Conservation (phyloP, 2,888 invertebrate species). For the Odontocerum albicorne region DNA sequence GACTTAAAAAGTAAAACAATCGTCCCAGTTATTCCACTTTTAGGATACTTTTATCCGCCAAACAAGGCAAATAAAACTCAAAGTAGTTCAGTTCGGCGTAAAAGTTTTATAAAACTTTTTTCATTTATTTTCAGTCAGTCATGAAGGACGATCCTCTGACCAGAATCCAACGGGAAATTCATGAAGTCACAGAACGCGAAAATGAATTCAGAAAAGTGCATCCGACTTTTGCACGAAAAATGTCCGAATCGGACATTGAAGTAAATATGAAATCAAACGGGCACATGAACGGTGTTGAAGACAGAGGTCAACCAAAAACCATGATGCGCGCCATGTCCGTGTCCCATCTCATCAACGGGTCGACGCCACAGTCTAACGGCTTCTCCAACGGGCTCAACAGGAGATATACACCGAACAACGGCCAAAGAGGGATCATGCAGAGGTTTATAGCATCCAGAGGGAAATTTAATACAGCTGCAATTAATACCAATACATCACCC, state of each 20-base stretch:
- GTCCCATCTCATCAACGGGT: constrained; percentile 50
- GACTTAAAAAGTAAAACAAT: not conserved
- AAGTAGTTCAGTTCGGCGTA: no score
- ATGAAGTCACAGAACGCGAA: constrained; percentile 82
- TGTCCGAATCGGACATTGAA: constrained; percentile 55
- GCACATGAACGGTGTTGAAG: constrained; percentile 49
- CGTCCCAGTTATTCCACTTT: no score
- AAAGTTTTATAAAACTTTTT: constrained; percentile 28
- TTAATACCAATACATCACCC: constrained; percentile 42
- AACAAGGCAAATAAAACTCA: no score
- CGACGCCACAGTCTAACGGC: constrained; percentile 40
- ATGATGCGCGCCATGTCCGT: constrained; percentile 40
- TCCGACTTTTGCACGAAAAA: constrained; percentile 51
- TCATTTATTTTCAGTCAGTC: constrained; percentile 51
- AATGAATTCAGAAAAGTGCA: constrained; percentile 72
- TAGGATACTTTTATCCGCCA: not conserved
- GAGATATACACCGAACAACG: constrained; percentile 65
- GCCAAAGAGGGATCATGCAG: constrained; percentile 82
- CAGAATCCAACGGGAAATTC: constrained; percentile 87
- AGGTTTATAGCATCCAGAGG: constrained; percentile 81
- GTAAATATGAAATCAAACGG: constrained; percentile 52
- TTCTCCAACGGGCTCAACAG: constrained; percentile 55
- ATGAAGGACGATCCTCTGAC: constrained; percentile 72
- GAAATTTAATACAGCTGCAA: constrained; percentile 55
- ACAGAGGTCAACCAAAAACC: constrained; percentile 31